Conservation (phyloP, 1,140 invertebrate species). For the Musca vetustissima region DNA sequence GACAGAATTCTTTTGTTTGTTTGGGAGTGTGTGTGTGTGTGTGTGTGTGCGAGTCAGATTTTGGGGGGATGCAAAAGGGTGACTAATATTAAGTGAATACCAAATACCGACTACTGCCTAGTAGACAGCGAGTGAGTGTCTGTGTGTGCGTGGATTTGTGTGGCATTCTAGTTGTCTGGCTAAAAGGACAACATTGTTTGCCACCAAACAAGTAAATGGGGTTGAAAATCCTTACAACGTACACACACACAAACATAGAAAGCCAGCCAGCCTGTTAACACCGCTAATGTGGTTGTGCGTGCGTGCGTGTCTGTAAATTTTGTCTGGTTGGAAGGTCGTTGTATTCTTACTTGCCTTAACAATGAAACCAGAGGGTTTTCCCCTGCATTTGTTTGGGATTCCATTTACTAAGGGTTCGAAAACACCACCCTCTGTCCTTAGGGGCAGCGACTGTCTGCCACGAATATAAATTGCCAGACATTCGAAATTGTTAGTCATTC, state of each 20-base stretch:
- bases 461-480: slow-evolving; percentile 51
- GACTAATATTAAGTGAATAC: slow-evolving; percentile 55
- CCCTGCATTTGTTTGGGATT: not conserved
- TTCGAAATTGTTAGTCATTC: slow-evolving; percentile 50
- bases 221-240: slow-evolving; percentile 24
- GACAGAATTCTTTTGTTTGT: not conserved
- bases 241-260: no score
- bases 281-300: not conserved
- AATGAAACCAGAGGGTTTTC: not conserved
- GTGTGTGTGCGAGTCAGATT: not conserved
- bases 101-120: slow-evolving; percentile 55
- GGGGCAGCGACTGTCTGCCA: no score
- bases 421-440: not conserved
- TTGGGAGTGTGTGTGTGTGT: not conserved
- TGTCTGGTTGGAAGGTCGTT: slow-evolving; percentile 24
- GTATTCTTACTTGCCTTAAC: slow-evolving; percentile 2
- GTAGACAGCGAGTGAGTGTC: no score
- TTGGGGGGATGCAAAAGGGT: slow-evolving; percentile 46
- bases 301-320: not conserved
- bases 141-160: slow-evolving; percentile 4
- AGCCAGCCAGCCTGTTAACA: no score
- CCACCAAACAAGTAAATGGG: slow-evolving; percentile 25
- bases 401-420: slow-evolving; percentile 11
- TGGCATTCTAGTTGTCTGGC: slow-evolving; percentile 8
- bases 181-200: slow-evolving; percentile 28